Evolutionary conservation across 2,888 invertebrate species (phyloP).

Genomic region (Eristalis intricaria): DNA sequence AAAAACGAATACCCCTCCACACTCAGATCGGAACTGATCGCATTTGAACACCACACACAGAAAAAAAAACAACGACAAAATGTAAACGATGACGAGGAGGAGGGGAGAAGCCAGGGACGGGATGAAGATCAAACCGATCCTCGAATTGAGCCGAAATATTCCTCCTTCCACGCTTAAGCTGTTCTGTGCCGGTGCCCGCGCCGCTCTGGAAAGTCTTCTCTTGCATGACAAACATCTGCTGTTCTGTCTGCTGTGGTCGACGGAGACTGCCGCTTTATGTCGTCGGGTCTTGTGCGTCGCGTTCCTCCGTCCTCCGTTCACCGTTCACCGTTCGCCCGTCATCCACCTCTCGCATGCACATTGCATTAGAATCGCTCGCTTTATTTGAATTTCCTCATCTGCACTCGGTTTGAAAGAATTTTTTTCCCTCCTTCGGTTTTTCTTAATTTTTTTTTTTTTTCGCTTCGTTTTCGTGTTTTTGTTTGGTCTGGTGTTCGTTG

Average conservation of each 20-base stretch:
- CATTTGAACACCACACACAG: slow-evolving; percentile 27
- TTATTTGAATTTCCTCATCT: slow-evolving; percentile 70
- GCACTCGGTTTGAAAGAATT: slow-evolving; percentile 65
- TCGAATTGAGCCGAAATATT: slow-evolving; percentile 50
- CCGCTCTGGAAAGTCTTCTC: slow-evolving; percentile 58
- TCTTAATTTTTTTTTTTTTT: background rate
- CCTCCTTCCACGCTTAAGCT: slow-evolving; percentile 39
- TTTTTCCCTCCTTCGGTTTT: slow-evolving; percentile 2
- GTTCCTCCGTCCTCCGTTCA: background rate
- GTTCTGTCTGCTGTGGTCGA: slow-evolving; percentile 61
- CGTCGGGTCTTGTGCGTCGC: slow-evolving; percentile 12
- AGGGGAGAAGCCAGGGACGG: background rate
- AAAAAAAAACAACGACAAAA: slow-evolving; percentile 3
- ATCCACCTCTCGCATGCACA: slow-evolving; percentile 27
- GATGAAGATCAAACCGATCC: slow-evolving; percentile 35
- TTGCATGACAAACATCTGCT: slow-evolving; percentile 72
- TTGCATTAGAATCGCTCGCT: slow-evolving; percentile 59
- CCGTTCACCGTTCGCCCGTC: slow-evolving; percentile 23
- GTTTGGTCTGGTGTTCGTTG: slow-evolving; percentile 54
- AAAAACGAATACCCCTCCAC: slow-evolving; percentile 6
- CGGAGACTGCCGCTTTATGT: slow-evolving; percentile 40
- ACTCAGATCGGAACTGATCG: slow-evolving; percentile 64
- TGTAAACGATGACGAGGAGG: slow-evolving; percentile 29
- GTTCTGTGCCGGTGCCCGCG: slow-evolving; percentile 4
- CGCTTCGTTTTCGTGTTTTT: slow-evolving; percentile 19